Base-by-base conservation (phyloP, 2,797 vertebrate genomes). In the Epinephelus malabaricus region DNA sequence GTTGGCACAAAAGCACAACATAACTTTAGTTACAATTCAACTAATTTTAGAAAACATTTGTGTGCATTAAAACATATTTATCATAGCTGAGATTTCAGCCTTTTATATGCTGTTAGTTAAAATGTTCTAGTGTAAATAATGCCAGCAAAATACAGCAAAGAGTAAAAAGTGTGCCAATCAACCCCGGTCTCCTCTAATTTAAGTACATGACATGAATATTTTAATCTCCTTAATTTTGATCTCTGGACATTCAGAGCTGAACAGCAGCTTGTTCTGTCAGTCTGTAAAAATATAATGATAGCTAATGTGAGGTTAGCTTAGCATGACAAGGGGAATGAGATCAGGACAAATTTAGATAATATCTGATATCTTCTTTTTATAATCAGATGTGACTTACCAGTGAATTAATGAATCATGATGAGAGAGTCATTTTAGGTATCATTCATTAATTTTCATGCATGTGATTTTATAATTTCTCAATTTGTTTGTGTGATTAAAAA, bases 401-500 rank as follows among this genome's bases (percentile, higher is more conserved):
- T 12, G 30, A 71, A 17, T 21, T 6, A n/a, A 63, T 30, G 38
- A 19, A 12, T 51, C 18, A 1, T 30, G 2, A 43, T 14, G 17
- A 51, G 23, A 66, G 38, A 15, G 17, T 47, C 1, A 46, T 21
- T n/a, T 30, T 4, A 17, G 23, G 7, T 18, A 3, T 67, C 9
- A 45, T 55, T 25, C 21, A 54, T 30, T 43, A 62, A 46, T 63
- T 72, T 69, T 56, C 46, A 73, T 69, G 6, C 4, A 59, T 46
- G 51, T 19, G 8, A 70, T 34, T 34, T 34, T 8, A 34, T 8
- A 34, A 34, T 34, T 18, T 5, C 5, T 69, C 0, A 70, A 43
- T 51, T 69, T n/a, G 61, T 61, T 34, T 25, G 19, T 40, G 19
- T 47, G 38, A 76, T 18, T 2, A 19, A 18, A 68, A 68, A 25